phyloP scores from a whole-genome alignment of 2,113 vertebrate species.

The Sturnus vulgaris region DNA sequence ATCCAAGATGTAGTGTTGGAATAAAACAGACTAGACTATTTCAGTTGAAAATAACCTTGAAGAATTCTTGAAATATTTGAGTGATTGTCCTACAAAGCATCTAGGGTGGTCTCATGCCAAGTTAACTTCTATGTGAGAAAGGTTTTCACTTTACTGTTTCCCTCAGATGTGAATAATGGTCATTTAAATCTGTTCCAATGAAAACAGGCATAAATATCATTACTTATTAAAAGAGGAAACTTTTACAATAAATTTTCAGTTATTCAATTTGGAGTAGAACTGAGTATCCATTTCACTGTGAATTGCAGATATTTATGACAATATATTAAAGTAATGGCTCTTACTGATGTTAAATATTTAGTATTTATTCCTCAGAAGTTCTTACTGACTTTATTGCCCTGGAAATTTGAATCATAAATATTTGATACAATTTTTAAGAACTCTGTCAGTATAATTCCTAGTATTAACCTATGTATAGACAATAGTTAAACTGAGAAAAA shows the following conservation, averaged over 20 bases:
- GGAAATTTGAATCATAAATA: neutral
- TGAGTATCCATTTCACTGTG: neutral
- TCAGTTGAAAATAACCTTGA: neutral
- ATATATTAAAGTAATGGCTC: neutral
- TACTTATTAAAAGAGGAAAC: neutral
- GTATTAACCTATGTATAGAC: neutral
- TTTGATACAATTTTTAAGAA: neutral
- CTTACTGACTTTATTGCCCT: neutral
- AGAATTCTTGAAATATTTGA: neutral
- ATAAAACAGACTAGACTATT: neutral
- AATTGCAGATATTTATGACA: neutral
- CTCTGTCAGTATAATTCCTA: neutral
- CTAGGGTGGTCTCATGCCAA: neutral
- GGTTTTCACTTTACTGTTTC: neutral
- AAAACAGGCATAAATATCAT: neutral
- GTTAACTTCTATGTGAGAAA: neutral
- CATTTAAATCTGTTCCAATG: neutral
- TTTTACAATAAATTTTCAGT: neutral
- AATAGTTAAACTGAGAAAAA: neutral
- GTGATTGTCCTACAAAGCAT: neutral
- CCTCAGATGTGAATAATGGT: neutral
- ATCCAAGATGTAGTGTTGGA: neutral
- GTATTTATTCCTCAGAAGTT: neutral
- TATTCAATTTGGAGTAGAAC: neutral
- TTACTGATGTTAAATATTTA: neutral